Base-by-base conservation (phyloP, 2,797 vertebrate species). In the Pseudochromis fuscus region DNA sequence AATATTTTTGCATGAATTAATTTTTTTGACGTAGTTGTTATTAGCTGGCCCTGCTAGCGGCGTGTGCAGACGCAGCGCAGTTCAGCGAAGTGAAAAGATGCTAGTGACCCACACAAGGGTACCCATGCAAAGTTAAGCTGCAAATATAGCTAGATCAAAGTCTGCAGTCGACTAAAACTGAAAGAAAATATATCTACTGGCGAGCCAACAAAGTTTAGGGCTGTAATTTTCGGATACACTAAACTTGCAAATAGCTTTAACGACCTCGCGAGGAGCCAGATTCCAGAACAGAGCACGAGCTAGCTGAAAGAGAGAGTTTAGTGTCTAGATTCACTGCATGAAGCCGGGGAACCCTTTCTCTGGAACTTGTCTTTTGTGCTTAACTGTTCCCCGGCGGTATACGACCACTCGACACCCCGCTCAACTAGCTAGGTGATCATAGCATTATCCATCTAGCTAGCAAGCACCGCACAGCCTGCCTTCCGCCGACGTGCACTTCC, bases 401-500 rank as follows among this genome's bases (percentile, higher is more conserved):
- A 64, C 13, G 70, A 67, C 59, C 64, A 71, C 53, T 80, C 66
- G 25, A 61, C 46, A 81, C 79, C 51, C 56, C 70, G 56, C 72
- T 69, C 21, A 56, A 64, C 31, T 61, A 52, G 77, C 77, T 79
- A 74, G 86, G 88, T 83, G 85, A 67, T 57, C 64, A 28, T 83
- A 60, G 79, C 80, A 67, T 64, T 69, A 71, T 79, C 82, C 70
- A 28, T 62, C 69, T 67, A 89, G 84, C 84, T 79, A 84, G 77
- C 68, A 77, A 1, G 81, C 81, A 60, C 72, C 70, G 77, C 81
- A 70, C 87, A 87, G 89, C 87, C 85, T 91, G 87, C 87, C 88
- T 89, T 86, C 87, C 89, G 88, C 82, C 88, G 87, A 85, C 83
- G 84, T 89, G 91, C 93, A 93, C 93, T 94, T 93, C 94, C 94